Evolutionary conservation across 2,113 vertebrate species (phyloP), one percentile per base, ranked within the genome.

Genomic region (Semicossyphus pulcher): DNA sequence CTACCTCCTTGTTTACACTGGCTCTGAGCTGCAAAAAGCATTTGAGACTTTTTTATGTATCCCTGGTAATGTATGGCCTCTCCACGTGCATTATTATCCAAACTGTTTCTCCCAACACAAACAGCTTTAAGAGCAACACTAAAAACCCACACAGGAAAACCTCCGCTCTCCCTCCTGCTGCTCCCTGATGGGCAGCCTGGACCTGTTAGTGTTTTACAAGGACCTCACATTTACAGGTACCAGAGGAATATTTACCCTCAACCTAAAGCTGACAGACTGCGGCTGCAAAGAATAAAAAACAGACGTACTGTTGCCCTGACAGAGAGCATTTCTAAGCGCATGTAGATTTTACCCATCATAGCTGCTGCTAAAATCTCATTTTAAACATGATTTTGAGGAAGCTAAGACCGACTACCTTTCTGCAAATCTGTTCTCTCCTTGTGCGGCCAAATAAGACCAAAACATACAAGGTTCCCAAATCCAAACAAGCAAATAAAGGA

Each of bases 171-270:
- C 65, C 51, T 72, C 74, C 70, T 52, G 53, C 75, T 53, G 67
- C 26, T 54, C 26, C 51, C 54, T 60, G 23, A 47, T 65, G 63
- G 47, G 44, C 11, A 16, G 80, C 57, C 28, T 31, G 59, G 39
- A 28, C 41, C 66, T 64, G 44, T 48, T 23, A 23, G 21, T 42
- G 20, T 81, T 78, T 83, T 81, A 82, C 66, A 68, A 70, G 74
- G 45, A 76, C 66, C 42, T 80, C 63, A 76, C 47, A 63, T 83
- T 85, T 65, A 85, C 74, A 64, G 76, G 84, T 64, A 76, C 53
- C 41, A 37, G 23, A 80, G 71, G 56, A 67, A 65, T 37, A 78
- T 59, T 48, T 26, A 71, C 54, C 67, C 66, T 63, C 44, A 47
- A 74, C 47, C 51, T 7, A 32, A 79, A 76, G 52, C 80, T 69